phyloP scores from a whole-genome alignment of 2,888 invertebrate species.

The Phengaris alcon region DNA sequence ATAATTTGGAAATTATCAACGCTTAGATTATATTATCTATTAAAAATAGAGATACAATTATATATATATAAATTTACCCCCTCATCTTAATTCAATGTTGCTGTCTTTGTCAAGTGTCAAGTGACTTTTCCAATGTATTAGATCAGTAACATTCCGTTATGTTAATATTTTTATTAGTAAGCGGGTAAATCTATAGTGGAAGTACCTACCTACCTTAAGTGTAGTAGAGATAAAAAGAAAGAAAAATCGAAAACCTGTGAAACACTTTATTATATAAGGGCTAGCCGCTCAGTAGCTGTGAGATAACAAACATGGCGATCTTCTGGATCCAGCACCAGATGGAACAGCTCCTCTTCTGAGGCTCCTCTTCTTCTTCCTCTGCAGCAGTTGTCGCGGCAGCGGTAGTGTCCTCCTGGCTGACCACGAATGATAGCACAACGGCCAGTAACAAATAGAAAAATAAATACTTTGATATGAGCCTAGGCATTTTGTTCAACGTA shows the following conservation, averaged over 20 bases:
- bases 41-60: no score
- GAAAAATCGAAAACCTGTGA: neutral
- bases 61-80: no score
- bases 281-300: constrained; percentile 64
- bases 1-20: neutral
- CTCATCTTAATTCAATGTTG: no score
- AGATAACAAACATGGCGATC: constrained; percentile 72
- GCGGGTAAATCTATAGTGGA: no score
- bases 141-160: no score
- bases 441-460: constrained; percentile 40
- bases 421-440: constrained; percentile 47
- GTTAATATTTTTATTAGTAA: no score
- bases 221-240: neutral
- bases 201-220: no score
- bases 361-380: constrained; percentile 66
- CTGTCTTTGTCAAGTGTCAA: no score
- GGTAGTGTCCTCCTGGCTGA: constrained; percentile 60
- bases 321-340: constrained; percentile 79
- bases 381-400: constrained; percentile 50
- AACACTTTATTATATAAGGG: constrained; percentile 30
- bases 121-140: no score
- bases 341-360: constrained; percentile 63
- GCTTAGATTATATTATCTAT: neutral
- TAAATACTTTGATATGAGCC: neutral
- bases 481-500: constrained; percentile 1